phyloP scores from a whole-genome alignment of 2,113 vertebrate genomes.

The Corythoichthys haematopterus region DNA sequence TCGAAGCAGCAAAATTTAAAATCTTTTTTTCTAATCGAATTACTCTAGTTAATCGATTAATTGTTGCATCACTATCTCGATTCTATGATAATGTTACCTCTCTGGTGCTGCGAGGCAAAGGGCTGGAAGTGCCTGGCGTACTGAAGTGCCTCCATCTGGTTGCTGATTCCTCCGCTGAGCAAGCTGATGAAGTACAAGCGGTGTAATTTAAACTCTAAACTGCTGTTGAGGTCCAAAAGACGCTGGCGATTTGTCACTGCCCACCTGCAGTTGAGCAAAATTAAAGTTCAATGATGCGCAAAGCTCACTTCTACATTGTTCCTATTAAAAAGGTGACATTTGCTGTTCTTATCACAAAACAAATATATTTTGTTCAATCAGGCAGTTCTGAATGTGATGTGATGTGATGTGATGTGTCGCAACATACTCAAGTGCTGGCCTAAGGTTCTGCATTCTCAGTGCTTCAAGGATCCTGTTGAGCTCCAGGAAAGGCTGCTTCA shows the following conservation, averaged over 20 bases:
- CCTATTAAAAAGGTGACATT: too few species aligned
- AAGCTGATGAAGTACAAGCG: slow-evolving; percentile 85
- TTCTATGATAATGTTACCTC: slow-evolving; percentile 61
- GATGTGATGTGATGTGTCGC: background rate
- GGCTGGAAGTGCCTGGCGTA: slow-evolving; percentile 87
- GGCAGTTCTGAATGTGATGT: background rate
- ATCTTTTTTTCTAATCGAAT: too few species aligned
- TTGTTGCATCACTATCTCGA: too few species aligned
- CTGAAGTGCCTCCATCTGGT: slow-evolving; percentile 83
- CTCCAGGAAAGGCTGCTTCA: slow-evolving; percentile 87
- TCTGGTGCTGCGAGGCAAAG: slow-evolving; percentile 83
- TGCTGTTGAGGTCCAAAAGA: slow-evolving; percentile 84
- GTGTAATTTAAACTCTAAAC: slow-evolving; percentile 85
- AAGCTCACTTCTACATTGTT: background rate
- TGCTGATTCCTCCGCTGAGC: slow-evolving; percentile 77
- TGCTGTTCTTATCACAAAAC: too few species aligned
- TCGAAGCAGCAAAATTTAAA: too few species aligned
- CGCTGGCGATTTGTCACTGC: slow-evolving; percentile 81
- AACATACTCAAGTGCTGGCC: slow-evolving; percentile 82
- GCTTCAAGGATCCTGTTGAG: slow-evolving; percentile 86
- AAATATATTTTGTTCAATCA: background rate
- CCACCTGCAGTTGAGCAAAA: slow-evolving; percentile 67
- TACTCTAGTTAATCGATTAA: too few species aligned
- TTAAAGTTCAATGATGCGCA: background rate
- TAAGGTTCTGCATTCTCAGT: slow-evolving; percentile 81